Conservation (phyloP, 2,113 vertebrate genomes). For the Myanophis thanlyinensis region DNA sequence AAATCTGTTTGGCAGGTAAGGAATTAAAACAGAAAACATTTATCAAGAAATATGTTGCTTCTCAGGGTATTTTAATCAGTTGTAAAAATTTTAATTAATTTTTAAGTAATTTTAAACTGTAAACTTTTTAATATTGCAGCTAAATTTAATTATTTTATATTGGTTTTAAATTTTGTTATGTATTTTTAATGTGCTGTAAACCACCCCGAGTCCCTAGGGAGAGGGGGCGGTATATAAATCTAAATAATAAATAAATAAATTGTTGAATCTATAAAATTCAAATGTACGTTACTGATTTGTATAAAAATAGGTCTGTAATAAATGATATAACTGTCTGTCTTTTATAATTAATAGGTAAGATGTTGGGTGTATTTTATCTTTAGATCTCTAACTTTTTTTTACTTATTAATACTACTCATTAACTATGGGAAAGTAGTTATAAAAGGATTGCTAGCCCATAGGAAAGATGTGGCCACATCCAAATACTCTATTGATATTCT, state of each 20-base stretch:
- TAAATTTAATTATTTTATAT: too few species aligned
- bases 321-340: neutral
- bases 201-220: too few species aligned
- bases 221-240: too few species aligned
- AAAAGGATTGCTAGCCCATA: neutral
- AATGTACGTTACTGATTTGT: neutral
- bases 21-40: neutral
- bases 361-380: neutral
- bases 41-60: neutral
- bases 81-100: too few species aligned
- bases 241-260: too few species aligned
- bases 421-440: conserved; percentile 5
- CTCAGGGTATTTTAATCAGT: too few species aligned
- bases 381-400: neutral
- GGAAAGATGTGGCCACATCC: neutral
- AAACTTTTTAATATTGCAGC: too few species aligned
- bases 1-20: neutral
- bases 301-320: neutral
- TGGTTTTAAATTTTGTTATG: too few species aligned
- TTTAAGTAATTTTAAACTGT: too few species aligned
- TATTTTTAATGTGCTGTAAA: too few species aligned
- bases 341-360: neutral
- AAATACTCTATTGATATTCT: rapidly evolving
- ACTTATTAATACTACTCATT: neutral
- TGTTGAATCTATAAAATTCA: neutral